Base-by-base conservation (phyloP, 2,797 vertebrate species). In the Anguilla obscura region DNA sequence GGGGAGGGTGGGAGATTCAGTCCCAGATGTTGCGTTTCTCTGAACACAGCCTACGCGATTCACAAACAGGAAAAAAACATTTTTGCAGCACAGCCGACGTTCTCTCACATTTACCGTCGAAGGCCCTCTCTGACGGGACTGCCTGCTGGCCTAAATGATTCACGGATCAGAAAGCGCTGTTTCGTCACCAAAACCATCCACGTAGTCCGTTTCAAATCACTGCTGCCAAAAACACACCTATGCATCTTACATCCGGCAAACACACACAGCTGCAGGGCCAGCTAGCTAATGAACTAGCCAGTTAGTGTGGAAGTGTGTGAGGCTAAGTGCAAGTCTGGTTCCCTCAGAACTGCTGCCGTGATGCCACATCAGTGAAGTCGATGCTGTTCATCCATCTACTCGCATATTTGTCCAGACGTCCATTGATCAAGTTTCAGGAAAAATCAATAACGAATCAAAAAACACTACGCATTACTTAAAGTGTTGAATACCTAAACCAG, bases 21-120 rank as follows among this genome's bases (percentile, higher is more conserved):
- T 82, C 79, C 69, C 87, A 86, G 74, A 91, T 88, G 88, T 82
- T 50, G 86, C 30, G 48, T 82, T 52, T 85, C 60, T 74, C 76
- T 45, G 1, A 21, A 45, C 52, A 36, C 58, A 79, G 85, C 48
- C 82, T 12, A 80, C 90, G 88, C 88, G 82, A 87, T 88, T 50
- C 50, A 40, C 87, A 50, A 45, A 50, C 40, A 54, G 80, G 87
- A 52, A 85, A 85, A 86, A 86, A 74, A 27, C 36, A 16, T 88
- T 50, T 84, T 36, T n/a, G 54, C 50, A 50, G 86, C 85, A 83
- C 50, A 50, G 52, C 82, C 88, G 86, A 80, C 85, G 87, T 84
- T 74, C 86, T 88, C 88, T 86, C 87, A 58, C 63, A 69, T 87
- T 92, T 27, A 74, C 87, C 85, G 88, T 88, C 36, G 88, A 83